A percentile compares a stretch with the other conserved stretches of the same genome.
phyloP scores from a whole-genome alignment of 2,888 invertebrate species.

The Zelleria hepariella region DNA sequence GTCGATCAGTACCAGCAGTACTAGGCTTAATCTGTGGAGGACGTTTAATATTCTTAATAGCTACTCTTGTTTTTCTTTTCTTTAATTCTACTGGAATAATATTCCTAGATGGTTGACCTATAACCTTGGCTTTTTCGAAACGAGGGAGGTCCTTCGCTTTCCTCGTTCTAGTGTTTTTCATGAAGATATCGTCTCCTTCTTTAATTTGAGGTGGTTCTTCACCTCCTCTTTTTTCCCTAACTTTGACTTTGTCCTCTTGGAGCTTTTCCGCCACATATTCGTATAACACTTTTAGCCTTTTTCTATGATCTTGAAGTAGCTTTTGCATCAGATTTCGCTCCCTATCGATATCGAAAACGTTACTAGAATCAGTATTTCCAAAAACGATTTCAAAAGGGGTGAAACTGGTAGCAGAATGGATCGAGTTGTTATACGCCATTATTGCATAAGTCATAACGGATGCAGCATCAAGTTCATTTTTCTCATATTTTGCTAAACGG shows the following conservation, averaged over 20 bases:
- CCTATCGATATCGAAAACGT: not conserved
- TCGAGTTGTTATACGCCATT: constrained; percentile 14
- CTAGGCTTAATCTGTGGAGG: constrained; percentile 14
- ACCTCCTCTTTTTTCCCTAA: constrained; percentile 12
- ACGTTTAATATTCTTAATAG: constrained; percentile 13
- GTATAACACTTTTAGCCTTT: constrained; percentile 13
- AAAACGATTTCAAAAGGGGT: constrained; percentile 15
- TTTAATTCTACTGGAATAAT: constrained; percentile 8
- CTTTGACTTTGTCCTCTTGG: not conserved
- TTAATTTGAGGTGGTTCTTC: constrained; percentile 11
- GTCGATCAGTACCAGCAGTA: too few relatives aligned
- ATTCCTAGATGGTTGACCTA: constrained; percentile 12
- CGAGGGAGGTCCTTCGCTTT: constrained; percentile 17
- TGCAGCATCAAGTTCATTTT: constrained; percentile 14
- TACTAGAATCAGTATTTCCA: constrained; percentile 9
- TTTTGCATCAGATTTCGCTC: constrained; percentile 10
- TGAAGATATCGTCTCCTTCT: constrained; percentile 14
- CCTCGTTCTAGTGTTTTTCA: constrained; percentile 16
- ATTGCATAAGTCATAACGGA: constrained; percentile 10
- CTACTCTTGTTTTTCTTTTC: not conserved
- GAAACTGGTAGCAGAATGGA: constrained; percentile 12
- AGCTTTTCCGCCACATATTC: constrained; percentile 10
- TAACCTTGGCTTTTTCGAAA: constrained; percentile 16
- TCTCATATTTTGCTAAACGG: constrained; percentile 20
- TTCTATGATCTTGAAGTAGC: constrained; percentile 14